Evolutionary conservation across 2,797 vertebrate genomes (phyloP).

Genomic region (Diglossa cyanea): DNA sequence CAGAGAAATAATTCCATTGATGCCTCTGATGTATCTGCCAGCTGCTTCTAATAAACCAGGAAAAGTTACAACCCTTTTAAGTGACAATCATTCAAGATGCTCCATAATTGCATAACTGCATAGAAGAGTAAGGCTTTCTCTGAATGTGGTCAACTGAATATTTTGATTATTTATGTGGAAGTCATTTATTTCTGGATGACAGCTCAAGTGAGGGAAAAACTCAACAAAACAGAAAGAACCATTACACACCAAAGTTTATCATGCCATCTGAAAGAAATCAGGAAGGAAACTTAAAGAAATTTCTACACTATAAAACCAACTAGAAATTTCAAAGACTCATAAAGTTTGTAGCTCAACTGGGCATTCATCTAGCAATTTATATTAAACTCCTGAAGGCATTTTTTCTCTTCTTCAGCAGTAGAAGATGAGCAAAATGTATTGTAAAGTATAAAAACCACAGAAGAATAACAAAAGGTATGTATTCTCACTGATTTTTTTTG

Average conservation of each 20-base stretch:
- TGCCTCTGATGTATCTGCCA: conserved; percentile 27
- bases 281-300: conserved; percentile 19
- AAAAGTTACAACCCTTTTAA: conserved; percentile 58
- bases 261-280: background rate
- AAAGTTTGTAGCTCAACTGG: background rate
- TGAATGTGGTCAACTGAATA: background rate
- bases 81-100: conserved; percentile 49
- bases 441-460: background rate
- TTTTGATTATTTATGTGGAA: conserved; percentile 18
- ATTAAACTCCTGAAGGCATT: background rate
- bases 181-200: background rate
- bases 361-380: conserved; percentile 6
- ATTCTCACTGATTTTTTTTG: background rate
- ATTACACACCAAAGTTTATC: background rate
- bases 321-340: background rate
- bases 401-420: conserved; percentile 4
- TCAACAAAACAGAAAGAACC: background rate
- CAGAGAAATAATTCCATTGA: conserved; percentile 41
- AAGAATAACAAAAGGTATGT: background rate
- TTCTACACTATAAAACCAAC: conserved; percentile 1
- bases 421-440: background rate
- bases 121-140: background rate
- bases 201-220: background rate
- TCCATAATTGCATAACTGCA: conserved; percentile 7
- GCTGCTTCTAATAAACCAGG: conserved; percentile 60